phyloP scores from a whole-genome alignment of 2,888 invertebrate species.

The Alcis repandata region DNA sequence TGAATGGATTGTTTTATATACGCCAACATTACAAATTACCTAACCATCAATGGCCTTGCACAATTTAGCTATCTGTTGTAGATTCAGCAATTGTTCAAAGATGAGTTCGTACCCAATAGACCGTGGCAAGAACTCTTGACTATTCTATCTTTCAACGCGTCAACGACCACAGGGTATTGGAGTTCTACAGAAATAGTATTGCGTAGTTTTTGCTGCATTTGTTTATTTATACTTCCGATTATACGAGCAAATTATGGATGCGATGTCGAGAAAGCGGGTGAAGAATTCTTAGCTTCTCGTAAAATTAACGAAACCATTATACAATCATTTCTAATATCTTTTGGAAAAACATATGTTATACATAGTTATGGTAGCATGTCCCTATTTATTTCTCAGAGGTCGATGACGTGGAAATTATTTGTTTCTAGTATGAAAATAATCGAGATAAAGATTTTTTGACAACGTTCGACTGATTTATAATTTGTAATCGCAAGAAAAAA shows the following conservation, averaged over 20 bases:
- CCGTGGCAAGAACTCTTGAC: conserved; percentile 11
- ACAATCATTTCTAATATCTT: too few species aligned
- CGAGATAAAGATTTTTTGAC: too few species aligned
- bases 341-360: too few species aligned
- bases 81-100: conserved; percentile 36
- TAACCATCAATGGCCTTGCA: conserved; percentile 32
- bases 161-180: conserved; percentile 40
- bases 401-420: too few species aligned
- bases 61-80: conserved; percentile 28
- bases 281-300: conserved; percentile 11
- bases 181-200: conserved; percentile 9
- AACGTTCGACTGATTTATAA: too few species aligned
- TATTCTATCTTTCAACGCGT: conserved; percentile 45
- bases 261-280: conserved; percentile 15
- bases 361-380: too few species aligned
- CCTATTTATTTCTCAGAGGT: too few species aligned
- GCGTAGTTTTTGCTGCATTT: conserved; percentile 19
- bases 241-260: conserved; percentile 15
- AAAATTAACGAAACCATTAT: neutral
- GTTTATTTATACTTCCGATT: conserved; percentile 27
- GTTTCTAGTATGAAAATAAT: too few species aligned
- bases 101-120: conserved; percentile 46
- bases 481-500: too few species aligned
- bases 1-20: conserved; percentile 4
- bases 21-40: conserved; percentile 4